Conservation (phyloP, 2,113 vertebrate genomes). For the Corvus hawaiiensis region DNA sequence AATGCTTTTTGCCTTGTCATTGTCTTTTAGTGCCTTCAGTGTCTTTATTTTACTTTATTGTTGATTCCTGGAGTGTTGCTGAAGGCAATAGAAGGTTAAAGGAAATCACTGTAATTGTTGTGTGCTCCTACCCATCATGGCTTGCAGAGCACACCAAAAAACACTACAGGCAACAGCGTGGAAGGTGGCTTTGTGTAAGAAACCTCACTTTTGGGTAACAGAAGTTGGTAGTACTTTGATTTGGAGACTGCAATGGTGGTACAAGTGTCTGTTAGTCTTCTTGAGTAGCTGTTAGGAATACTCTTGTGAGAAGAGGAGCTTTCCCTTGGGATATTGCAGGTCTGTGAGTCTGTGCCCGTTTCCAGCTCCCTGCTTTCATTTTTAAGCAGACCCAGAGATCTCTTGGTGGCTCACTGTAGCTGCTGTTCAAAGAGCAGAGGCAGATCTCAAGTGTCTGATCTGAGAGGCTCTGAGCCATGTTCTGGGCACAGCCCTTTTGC, state of each 20-base stretch:
- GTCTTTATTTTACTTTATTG: not conserved
- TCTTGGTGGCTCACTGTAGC: not conserved
- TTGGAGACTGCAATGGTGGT: not conserved
- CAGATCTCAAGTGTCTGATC: not conserved
- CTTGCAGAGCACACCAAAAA: not conserved
- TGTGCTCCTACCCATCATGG: not conserved
- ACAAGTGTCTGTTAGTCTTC: not conserved
- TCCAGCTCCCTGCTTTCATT: not conserved
- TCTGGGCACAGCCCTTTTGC: not conserved
- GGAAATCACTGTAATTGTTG: not conserved
- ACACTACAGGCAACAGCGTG: not conserved
- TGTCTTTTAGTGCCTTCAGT: not conserved
- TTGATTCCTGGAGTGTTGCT: not conserved
- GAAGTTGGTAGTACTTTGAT: not conserved
- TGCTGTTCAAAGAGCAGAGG: not conserved
- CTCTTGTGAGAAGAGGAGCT: fast-evolving
- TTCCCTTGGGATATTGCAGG: not conserved
- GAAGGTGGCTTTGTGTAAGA: not conserved
- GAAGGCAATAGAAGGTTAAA: not conserved
- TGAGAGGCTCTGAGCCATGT: not conserved
- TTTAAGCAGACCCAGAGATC: not conserved
- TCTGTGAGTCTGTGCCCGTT: not conserved
- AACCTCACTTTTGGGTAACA: not conserved
- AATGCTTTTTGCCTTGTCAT: not conserved
- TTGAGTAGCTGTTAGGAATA: not conserved